Conservation (phyloP, 2,113 vertebrate species). For the Nothobranchius furzeri region DNA sequence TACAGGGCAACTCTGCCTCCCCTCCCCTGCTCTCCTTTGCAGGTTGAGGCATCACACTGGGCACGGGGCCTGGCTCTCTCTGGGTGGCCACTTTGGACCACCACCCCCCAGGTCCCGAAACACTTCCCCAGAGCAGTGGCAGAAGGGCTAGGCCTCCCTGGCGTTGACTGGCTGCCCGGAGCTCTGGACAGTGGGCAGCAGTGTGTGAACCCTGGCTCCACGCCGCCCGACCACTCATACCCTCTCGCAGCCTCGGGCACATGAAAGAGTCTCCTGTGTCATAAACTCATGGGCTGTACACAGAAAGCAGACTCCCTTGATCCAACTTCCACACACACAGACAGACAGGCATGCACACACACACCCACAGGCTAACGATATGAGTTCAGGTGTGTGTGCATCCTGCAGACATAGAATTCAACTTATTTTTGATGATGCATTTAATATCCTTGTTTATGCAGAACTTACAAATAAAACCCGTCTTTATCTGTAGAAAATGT, state of each 20-base stretch:
- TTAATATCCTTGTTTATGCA: constrained; percentile 41
- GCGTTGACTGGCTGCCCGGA: constrained; percentile 82
- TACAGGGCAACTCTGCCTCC: constrained; percentile 46
- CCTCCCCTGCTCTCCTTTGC: constrained; percentile 39
- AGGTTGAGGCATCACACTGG: constrained; percentile 52
- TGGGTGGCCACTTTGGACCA: constrained; percentile 79
- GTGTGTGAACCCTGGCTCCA: constrained; percentile 81
- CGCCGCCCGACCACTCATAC: constrained; percentile 82
- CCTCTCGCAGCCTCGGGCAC: constrained; percentile 78
- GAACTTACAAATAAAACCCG: constrained; percentile 41
- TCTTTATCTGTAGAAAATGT: constrained; percentile 45
- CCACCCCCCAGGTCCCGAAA: constrained; percentile 72
- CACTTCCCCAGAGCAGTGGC: constrained; percentile 79
- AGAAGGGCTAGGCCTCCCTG: constrained; percentile 78
- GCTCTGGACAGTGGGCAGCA: constrained; percentile 79
- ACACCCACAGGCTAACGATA: constrained; percentile 23
- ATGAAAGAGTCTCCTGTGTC: constrained; percentile 83
- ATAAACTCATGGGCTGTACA: constrained; percentile 73
- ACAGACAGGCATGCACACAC: constrained; percentile 8
- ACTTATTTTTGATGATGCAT: constrained; percentile 36
- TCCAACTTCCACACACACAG: constrained; percentile 23
- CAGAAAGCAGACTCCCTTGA: constrained; percentile 61
- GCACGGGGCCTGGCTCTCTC: constrained; percentile 69
- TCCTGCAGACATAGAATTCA: constrained; percentile 31
- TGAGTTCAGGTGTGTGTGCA: constrained; percentile 32